Evolutionary conservation across 2,888 invertebrate species (phyloP).

Genomic region (Diloba caeruleocephala): DNA sequence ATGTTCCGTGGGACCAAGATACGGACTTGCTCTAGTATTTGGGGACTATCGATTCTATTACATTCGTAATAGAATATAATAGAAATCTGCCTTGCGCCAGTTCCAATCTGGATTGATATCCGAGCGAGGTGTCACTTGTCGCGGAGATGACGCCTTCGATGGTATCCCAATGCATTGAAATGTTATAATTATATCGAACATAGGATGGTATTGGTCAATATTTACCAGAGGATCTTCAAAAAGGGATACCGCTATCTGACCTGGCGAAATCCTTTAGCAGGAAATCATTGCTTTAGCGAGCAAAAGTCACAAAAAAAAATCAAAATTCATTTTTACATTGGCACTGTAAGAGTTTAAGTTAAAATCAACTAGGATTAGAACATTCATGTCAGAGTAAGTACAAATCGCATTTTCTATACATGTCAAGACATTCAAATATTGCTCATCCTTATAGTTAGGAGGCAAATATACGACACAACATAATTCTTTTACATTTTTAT

Average conservation of each 20-base stretch:
- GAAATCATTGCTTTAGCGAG: conserved; percentile 13
- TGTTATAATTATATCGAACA: not conserved
- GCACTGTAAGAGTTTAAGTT: not conserved
- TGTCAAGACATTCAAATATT: conserved; percentile 6
- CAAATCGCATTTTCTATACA: conserved; percentile 7
- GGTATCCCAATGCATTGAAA: not conserved
- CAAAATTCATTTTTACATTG: not conserved
- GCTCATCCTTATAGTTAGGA: conserved; percentile 6
- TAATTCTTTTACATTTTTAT: conserved; percentile 3
- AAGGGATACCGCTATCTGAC: conserved; percentile 2
- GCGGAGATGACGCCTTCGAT: not conserved
- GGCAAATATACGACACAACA: conserved; percentile 7
- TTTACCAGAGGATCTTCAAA: conserved; percentile 10
- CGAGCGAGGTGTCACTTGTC: not conserved
- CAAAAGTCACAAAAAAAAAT: conserved; percentile 6
- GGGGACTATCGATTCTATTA: no score
- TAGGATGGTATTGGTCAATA: conserved; percentile 17
- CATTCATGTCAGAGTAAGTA: not conserved
- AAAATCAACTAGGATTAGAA: conserved; percentile 8
- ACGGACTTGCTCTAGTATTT: no score
- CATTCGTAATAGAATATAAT: no score
- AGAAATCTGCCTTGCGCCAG: conserved; percentile 6
- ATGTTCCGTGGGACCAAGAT: no score
- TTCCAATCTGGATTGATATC: conserved; percentile 4
- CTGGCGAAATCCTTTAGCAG: conserved; percentile 10